These are phyloP conservation scores for Pocillopora meandrina DNA, from an alignment of 92 coral and sea anemone genomes.

Conservation along the genomic window DNA sequence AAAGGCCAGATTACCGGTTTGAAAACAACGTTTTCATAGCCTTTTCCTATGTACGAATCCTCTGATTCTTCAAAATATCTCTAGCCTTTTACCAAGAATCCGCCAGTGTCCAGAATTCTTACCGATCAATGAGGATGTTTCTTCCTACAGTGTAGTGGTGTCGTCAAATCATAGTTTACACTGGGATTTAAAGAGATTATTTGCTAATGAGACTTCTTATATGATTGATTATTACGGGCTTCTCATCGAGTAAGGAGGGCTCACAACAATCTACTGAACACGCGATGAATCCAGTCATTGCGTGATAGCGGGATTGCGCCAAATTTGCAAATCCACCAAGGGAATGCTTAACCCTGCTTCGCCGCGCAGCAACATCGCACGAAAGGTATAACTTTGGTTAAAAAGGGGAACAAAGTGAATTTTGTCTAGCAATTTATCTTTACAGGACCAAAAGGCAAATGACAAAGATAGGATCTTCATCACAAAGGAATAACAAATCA, in stretches of 20 bases:
- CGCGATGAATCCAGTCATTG: conserved; percentile 33
- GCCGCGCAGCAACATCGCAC: not conserved
- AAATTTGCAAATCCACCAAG: conserved; percentile 27
- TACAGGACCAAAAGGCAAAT: not conserved
- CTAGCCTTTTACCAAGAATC: not conserved
- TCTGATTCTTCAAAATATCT: not conserved
- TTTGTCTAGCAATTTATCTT: not conserved
- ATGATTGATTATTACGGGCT: conserved; percentile 48
- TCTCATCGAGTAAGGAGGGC: conserved; percentile 38
- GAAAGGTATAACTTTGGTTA: not conserved
- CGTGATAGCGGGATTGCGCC: conserved; percentile 23
- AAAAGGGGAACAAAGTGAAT: not conserved
- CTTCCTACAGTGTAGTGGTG: conserved; percentile 3
- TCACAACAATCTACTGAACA: conserved; percentile 32
- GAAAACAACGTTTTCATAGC: not conserved
- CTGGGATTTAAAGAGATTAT: conserved; percentile 40
- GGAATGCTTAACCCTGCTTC: not conserved
- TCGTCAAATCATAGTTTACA: conserved; percentile 28
- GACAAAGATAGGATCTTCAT: not conserved
- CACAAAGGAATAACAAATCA: conserved; percentile 13
- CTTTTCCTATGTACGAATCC: not conserved
- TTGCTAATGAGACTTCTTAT: conserved; percentile 53
- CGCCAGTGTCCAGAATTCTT: not conserved
- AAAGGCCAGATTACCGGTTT: conserved; percentile 64
- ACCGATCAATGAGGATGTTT: not conserved